Evolutionary conservation across 2,888 invertebrate species (phyloP).

Genomic region (Leptura quadrifasciata): DNA sequence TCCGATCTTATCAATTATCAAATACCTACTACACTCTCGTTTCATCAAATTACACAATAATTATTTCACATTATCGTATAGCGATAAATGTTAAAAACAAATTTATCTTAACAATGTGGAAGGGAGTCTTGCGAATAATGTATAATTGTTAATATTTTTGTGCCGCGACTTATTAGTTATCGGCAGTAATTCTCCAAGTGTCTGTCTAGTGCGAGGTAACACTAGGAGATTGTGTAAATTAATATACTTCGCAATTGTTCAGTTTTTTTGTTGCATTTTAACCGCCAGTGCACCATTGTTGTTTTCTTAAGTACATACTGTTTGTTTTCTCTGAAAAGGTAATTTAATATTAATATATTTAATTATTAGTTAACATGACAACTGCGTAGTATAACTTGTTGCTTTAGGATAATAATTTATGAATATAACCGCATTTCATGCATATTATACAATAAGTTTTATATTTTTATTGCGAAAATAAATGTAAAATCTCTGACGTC

Average conservation of each 20-base stretch:
- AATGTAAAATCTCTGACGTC: too few relatives aligned
- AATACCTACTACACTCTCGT: slow-evolving; percentile 8
- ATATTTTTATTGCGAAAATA: too few relatives aligned
- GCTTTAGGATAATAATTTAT: not conserved
- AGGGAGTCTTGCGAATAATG: slow-evolving; percentile 3
- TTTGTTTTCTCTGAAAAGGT: not conserved
- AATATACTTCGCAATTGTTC: not conserved
- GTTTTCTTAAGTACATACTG: not conserved
- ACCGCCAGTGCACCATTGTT: not conserved
- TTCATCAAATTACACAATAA: slow-evolving; percentile 12
- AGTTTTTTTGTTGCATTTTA: not conserved
- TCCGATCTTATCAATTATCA: slow-evolving; percentile 26
- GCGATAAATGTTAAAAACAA: slow-evolving; percentile 17
- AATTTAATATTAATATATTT: not conserved
- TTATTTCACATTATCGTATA: slow-evolving; percentile 11
- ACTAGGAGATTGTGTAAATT: not conserved
- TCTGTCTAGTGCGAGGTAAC: not conserved
- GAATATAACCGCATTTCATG: not conserved
- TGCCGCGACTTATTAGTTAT: not conserved
- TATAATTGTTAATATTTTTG: not conserved
- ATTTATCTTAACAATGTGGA: slow-evolving; percentile 9
- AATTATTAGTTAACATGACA: not conserved
- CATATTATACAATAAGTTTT: not conserved
- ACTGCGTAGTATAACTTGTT: not conserved
- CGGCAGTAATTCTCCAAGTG: not conserved